Base-by-base conservation (phyloP, 2,113 vertebrate genomes). In the Pygoscelis adeliae region DNA sequence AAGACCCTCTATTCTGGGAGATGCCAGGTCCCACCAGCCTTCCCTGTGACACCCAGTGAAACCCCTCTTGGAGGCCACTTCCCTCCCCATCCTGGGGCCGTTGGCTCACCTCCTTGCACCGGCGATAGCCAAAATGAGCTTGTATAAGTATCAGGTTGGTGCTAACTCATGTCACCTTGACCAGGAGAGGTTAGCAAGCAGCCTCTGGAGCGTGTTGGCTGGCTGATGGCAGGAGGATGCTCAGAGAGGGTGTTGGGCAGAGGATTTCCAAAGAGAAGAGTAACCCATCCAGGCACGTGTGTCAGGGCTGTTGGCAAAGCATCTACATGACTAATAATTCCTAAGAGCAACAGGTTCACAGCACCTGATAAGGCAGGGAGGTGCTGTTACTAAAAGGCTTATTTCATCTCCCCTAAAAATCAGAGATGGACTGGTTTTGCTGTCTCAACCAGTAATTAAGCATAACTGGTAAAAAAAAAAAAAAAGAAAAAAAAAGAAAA, bases 321-420 rank as follows among this genome's bases (percentile, higher is more conserved):
- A 18, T 23, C 56, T 79, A 2, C 1, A 0, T 87, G 94, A 83
- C 34, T 86, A 83, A 86, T 52, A 72, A 67, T 49, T 96, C 66
- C 66, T 91, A 67, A 72, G 0, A 89, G 36, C 73, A 82, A 12
- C 93, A 91, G 65, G 77, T 78, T 93, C 77, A 49, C 23, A 61
- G 52, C 73, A 61, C 10, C 84, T 59, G 66, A n/a, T 52, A 84
- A 65, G 84, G 29, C 61, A 83, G 92, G 91, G 87, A 94, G 87
- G 84, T 94, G 77, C 77, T 89, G 77, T 16, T 36, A 61, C 69
- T 84, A 70, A 58, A 79, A 83, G 32, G 81, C 8, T 79, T 61
- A 22, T 85, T 92, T 80, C 40, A 73, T 23, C 81, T 73, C 84
- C 70, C 32, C 66, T 65, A 38, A 85, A 95, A 70, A 66, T 93